Percentiles rank a stretch among this genome's conserved stretches.
Evolutionary conservation across 92 coral and sea anemone species (phyloP).

Genomic region (Phymanthus crucifer): DNA sequence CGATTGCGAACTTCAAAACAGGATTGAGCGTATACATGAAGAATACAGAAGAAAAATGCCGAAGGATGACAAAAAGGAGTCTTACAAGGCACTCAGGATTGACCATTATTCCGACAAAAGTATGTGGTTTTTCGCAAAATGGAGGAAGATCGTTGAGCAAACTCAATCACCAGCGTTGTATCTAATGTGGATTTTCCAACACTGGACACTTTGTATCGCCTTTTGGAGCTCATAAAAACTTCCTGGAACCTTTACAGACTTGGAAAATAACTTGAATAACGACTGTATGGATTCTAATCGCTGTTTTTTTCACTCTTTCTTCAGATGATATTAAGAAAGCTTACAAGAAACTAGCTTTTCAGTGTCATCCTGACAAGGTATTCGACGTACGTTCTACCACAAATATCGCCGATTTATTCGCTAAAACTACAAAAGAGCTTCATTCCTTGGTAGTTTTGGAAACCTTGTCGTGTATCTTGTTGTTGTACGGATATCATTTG

Average conservation of each 20-base stretch:
- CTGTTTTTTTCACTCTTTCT: constrained; percentile 53
- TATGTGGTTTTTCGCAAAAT: constrained; percentile 49
- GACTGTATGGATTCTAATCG: constrained; percentile 28
- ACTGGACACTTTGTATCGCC: constrained; percentile 9
- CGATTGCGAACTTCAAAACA: constrained; percentile 57
- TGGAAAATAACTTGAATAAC: constrained; percentile 1
- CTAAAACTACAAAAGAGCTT: neutral
- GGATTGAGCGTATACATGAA: constrained; percentile 74
- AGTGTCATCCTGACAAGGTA: constrained; percentile 90
- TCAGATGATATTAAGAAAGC: constrained; percentile 89
- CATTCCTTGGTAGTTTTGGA: neutral
- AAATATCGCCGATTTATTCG: neutral
- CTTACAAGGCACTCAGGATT: constrained; percentile 83
- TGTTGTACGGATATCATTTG: neutral
- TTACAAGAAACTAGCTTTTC: constrained; percentile 85
- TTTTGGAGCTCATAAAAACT: constrained; percentile 1
- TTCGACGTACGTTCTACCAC: neutral
- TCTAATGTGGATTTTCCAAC: constrained; percentile 1
- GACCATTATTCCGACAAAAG: constrained; percentile 81
- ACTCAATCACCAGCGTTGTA: constrained; percentile 19
- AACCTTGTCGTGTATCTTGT: neutral
- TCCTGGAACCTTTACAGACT: neutral
- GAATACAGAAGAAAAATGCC: constrained; percentile 86
- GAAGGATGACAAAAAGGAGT: constrained; percentile 92
- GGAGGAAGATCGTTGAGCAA: constrained; percentile 23